phyloP scores from a whole-genome alignment of 2,113 vertebrate genomes.

The Lampris megalopsis region DNA sequence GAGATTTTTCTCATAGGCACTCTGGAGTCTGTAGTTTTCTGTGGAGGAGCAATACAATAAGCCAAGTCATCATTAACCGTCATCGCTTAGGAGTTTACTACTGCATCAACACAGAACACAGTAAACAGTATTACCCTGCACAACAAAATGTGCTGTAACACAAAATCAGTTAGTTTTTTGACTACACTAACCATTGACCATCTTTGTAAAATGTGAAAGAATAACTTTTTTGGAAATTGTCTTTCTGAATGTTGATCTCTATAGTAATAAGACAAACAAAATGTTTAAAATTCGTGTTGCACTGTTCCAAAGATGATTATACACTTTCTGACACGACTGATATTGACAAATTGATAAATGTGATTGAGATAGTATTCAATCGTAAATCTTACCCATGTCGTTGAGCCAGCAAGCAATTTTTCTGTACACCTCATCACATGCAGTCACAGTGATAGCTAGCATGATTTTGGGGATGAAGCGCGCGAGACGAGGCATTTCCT shows the following conservation, averaged over 20 bases:
- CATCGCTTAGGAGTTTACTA: neutral
- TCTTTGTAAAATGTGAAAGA: no score
- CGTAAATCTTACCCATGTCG: slow-evolving; percentile 89
- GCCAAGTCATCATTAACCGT: neutral
- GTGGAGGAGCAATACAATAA: slow-evolving; percentile 47
- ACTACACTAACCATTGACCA: no score
- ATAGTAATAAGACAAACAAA: no score
- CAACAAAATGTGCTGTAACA: neutral
- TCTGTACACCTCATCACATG: slow-evolving; percentile 94
- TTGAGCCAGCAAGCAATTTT: slow-evolving; percentile 97
- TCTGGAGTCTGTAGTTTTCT: slow-evolving; percentile 99
- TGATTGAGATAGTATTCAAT: no score
- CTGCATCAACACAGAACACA: neutral
- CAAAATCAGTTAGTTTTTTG: neutral
- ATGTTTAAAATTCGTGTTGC: no score
- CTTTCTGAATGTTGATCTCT: no score
- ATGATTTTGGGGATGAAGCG: slow-evolving; percentile 95
- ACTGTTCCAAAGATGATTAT: no score
- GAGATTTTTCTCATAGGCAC: slow-evolving; percentile 98
- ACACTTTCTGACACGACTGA: no score
- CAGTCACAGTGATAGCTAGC: slow-evolving; percentile 92
- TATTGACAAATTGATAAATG: no score
- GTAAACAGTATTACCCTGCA: neutral
- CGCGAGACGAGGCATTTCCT: slow-evolving; percentile 90
- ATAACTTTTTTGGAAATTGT: no score